Evolutionary conservation across 2,113 vertebrate species (phyloP).

Genomic region (Bujurquina vittata): DNA sequence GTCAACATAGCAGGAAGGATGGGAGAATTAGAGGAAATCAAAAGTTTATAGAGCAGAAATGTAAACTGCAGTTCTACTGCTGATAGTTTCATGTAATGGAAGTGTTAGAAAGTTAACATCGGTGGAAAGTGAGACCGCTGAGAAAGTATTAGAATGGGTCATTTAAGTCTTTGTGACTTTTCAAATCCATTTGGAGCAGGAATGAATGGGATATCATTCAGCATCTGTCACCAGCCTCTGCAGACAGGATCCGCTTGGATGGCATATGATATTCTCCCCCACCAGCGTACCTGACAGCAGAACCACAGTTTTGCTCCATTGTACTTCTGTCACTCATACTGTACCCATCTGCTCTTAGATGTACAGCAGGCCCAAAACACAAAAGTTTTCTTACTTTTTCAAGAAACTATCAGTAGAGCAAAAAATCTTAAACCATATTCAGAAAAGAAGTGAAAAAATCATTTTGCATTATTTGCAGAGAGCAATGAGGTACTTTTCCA

Average conservation of each 20-base stretch:
- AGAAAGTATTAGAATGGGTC: not conserved
- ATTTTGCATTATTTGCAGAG: conserved; percentile 6
- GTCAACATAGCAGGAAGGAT: not conserved
- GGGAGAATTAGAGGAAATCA: not conserved
- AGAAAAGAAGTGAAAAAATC: not conserved
- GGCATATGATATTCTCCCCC: conserved; percentile 20
- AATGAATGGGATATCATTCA: not conserved
- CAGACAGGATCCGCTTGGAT: conserved; percentile 1
- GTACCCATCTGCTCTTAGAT: not conserved
- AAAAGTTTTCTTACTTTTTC: not conserved
- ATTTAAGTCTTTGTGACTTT: conserved; percentile 1
- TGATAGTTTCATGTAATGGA: not conserved
- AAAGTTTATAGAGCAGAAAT: not conserved
- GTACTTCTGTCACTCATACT: conserved; percentile 5
- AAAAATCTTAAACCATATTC: not conserved
- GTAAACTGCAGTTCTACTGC: not conserved
- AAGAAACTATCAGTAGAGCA: not conserved
- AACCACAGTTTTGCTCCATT: conserved; percentile 13
- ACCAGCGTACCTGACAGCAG: not conserved
- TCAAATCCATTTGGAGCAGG: not conserved
- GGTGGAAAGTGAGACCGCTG: not conserved
- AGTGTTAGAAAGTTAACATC: not conserved
- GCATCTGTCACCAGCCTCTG: not conserved
- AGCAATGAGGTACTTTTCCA: not conserved
- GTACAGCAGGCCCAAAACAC: not conserved